Percentiles rank a stretch among this genome's conserved stretches.
Conservation (phyloP, 1,140 invertebrate species). For the Zelostemma sp. region DNA sequence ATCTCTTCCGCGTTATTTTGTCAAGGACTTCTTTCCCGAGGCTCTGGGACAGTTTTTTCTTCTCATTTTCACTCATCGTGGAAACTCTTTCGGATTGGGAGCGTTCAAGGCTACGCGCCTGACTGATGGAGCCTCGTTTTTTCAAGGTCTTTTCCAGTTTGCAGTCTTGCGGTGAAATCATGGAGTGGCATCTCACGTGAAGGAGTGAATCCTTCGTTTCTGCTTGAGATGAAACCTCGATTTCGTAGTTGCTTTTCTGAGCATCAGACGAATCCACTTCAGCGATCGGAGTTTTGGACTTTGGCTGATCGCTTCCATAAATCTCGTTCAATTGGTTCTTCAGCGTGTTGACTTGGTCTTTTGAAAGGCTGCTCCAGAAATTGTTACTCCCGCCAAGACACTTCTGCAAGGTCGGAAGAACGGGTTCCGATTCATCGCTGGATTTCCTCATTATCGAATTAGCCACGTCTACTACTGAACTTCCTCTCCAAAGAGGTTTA, state of each 20-base stretch:
- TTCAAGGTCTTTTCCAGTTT: conserved; percentile 35
- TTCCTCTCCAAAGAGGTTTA: conserved; percentile 86
- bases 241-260: conserved; percentile 70
- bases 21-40: conserved; percentile 81
- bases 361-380: conserved; percentile 86
- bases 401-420: conserved; percentile 59
- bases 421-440: conserved; percentile 48
- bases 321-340: conserved; percentile 87
- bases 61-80: conserved; percentile 75
- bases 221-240: conserved; percentile 71
- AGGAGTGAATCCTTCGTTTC: conserved; percentile 59
- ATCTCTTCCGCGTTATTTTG: conserved; percentile 70
- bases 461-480: conserved; percentile 82
- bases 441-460: conserved; percentile 73
- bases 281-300: conserved; percentile 17
- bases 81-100: conserved; percentile 40
- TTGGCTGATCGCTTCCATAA: conserved; percentile 75
- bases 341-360: conserved; percentile 85
- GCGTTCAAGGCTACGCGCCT: conserved; percentile 46
- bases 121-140: conserved; percentile 56
- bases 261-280: neutral
- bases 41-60: conserved; percentile 78
- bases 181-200: conserved; percentile 80
- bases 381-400: conserved; percentile 78
- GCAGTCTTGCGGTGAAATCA: conserved; percentile 56